phyloP scores from a whole-genome alignment of 2,113 vertebrate species.

The Erythrolamprus reginae region DNA sequence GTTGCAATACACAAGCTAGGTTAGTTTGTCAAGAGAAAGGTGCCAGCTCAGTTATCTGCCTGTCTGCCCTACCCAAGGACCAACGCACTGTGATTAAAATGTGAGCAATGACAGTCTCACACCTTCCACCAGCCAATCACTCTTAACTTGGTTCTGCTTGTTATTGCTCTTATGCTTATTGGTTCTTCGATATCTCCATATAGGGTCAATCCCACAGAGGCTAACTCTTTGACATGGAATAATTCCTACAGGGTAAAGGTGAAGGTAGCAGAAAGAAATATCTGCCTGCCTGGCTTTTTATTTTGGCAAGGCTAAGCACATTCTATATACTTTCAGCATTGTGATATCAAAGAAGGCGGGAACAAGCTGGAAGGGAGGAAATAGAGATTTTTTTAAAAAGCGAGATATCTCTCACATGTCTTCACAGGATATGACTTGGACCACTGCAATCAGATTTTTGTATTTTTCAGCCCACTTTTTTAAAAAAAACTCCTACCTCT shows the following conservation, averaged over 20 bases:
- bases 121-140: background rate
- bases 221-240: background rate
- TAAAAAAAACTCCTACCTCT: background rate
- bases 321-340: background rate
- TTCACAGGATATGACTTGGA: background rate
- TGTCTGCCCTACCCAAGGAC: background rate
- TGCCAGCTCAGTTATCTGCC: background rate
- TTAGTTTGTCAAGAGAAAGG: background rate
- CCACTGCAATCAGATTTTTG: background rate
- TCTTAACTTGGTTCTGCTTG: background rate
- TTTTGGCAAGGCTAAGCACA: background rate
- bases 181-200: background rate
- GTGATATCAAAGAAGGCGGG: background rate
- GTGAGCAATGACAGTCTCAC: constrained; percentile 1
- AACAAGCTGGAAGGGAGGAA: background rate
- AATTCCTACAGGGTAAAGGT: constrained; percentile 6
- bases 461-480: background rate
- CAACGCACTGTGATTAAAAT: constrained; percentile 2
- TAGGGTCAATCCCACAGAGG: background rate
- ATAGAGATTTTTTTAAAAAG: background rate
- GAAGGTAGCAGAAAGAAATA: background rate
- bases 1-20: background rate
- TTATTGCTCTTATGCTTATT: background rate
- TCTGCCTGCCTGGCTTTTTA: background rate
- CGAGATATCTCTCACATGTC: background rate